Base-by-base conservation (phyloP, 30 jellyfish, hydroid and myxozoan species). In the Aurelia aurita region DNA sequence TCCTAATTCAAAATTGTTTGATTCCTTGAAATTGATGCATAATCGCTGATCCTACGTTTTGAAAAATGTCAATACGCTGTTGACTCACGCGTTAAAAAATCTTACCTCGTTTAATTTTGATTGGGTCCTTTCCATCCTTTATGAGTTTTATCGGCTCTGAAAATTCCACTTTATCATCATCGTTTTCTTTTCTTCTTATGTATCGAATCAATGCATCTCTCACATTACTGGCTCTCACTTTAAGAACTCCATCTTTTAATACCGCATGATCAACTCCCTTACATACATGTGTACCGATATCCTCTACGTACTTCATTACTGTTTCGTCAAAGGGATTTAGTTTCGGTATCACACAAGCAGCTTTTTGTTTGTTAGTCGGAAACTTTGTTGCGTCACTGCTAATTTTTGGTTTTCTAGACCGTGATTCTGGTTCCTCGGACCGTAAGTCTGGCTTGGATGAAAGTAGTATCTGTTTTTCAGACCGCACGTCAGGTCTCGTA, bases 251-350 rank as follows among this genome's bases (percentile, higher is more conserved):
- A 7, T 78, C 53, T 5, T 59, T 23, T 1, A 78, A 6, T 23
- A n/a, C 23, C 1, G 70, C 89, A 22, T 78, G 55, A 19, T 47
- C 80, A 1, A 60, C 26, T 26, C 46, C 45, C 0, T 20, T 22
- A 60, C 89, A 78, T 0, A 60, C 32, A 45, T 19, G 80, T 18
- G 45, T 13, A 35, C 18, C 72, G 31, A n/a, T 16, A 25, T 78
- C 70, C 18, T 13, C 5, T 2, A 59, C 34, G 54, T 78, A 45
- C 34, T 78, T 43, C 77, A 61, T 78, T 29, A 51, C 72, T 78
- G 35, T 79, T 62, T 78, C 61, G 46, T 66, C 89, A 14, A 78
- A 78, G 13, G 89, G 89, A 39, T 78, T 45, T 21, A 78, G 69
- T n/a, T 78, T 78, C 11, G 89, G 89, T 19, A 78, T 63, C 11